These are phyloP conservation scores for Caloenas nicobarica DNA, from an alignment of 2,113 vertebrate species.

Conservation along the genomic window DNA sequence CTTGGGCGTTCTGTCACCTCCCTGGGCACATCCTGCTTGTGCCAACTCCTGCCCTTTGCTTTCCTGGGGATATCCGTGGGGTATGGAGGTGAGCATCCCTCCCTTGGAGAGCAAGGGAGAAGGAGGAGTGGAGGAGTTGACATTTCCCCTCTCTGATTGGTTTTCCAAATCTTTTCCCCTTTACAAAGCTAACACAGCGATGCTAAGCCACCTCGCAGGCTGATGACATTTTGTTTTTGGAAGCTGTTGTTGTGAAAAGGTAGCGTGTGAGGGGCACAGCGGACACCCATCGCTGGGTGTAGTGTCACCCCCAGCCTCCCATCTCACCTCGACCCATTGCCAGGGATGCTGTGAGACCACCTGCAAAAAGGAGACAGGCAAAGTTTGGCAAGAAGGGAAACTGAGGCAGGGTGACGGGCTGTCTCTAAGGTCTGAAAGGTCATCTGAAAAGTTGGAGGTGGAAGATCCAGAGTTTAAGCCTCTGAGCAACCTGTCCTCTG, in stretches of 20 bases:
- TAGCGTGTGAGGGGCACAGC: neutral
- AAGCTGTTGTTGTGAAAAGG: neutral
- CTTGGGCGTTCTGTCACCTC: neutral
- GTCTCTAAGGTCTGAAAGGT: neutral
- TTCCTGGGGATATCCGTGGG: accelerated
- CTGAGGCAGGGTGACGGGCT: neutral
- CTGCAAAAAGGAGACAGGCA: neutral
- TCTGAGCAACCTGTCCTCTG: slow-evolving; percentile 52
- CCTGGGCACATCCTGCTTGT: accelerated
- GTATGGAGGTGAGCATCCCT: neutral
- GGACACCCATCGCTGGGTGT: accelerated
- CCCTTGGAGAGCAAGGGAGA: accelerated
- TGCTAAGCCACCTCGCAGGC: neutral
- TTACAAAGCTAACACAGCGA: neutral
- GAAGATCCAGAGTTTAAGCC: neutral
- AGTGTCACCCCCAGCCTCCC: neutral
- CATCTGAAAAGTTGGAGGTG: neutral
- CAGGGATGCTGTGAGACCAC: accelerated
- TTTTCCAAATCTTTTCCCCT: neutral
- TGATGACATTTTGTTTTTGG: neutral
- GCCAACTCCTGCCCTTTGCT: neutral
- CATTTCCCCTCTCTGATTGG: neutral
- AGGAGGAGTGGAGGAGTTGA: neutral
- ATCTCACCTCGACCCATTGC: neutral
- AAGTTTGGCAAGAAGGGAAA: neutral